Conservation (phyloP, 2,888 invertebrate genomes). For the Dascillus cervinus region DNA sequence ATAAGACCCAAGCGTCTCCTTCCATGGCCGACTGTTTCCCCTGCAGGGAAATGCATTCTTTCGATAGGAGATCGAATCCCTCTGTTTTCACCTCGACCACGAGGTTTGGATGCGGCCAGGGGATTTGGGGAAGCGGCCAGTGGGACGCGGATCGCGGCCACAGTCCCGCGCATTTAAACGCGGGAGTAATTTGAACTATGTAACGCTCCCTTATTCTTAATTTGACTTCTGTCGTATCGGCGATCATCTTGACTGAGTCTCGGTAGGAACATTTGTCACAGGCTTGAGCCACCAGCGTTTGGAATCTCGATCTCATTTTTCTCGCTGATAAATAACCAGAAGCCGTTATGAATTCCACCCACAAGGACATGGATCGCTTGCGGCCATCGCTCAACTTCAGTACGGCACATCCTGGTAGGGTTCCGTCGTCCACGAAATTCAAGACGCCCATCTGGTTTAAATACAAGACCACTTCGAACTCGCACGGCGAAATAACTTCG, state of each 20-base stretch:
- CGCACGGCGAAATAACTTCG: slow-evolving; percentile 84
- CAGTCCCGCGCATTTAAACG: slow-evolving; percentile 87
- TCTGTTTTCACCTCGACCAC: slow-evolving; percentile 91
- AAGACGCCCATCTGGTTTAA: slow-evolving; percentile 97
- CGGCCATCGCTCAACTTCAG: slow-evolving; percentile 90
- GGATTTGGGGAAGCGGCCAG: slow-evolving; percentile 85
- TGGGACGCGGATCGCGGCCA: slow-evolving; percentile 93
- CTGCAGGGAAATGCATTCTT: slow-evolving; percentile 72
- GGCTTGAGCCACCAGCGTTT: slow-evolving; percentile 80
- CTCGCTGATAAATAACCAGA: slow-evolving; percentile 89
- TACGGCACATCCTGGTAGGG: slow-evolving; percentile 88
- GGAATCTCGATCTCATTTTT: slow-evolving; percentile 89
- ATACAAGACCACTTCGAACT: slow-evolving; percentile 91
- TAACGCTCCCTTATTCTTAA: slow-evolving; percentile 80
- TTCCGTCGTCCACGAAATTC: slow-evolving; percentile 94
- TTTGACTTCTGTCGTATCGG: slow-evolving; percentile 89
- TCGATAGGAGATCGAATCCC: slow-evolving; percentile 88
- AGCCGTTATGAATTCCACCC: slow-evolving; percentile 97
- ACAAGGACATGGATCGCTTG: slow-evolving; percentile 93
- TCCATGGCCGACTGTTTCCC: slow-evolving; percentile 87
- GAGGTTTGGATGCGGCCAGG: slow-evolving; percentile 88
- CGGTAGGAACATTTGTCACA: slow-evolving; percentile 90
- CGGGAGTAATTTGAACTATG: slow-evolving; percentile 90
- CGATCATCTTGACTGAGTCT: slow-evolving; percentile 89
- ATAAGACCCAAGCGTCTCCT: slow-evolving; percentile 92